Base-by-base conservation (phyloP, 1,140 invertebrate genomes). In the Carcinoscorpius rotundicauda region DNA sequence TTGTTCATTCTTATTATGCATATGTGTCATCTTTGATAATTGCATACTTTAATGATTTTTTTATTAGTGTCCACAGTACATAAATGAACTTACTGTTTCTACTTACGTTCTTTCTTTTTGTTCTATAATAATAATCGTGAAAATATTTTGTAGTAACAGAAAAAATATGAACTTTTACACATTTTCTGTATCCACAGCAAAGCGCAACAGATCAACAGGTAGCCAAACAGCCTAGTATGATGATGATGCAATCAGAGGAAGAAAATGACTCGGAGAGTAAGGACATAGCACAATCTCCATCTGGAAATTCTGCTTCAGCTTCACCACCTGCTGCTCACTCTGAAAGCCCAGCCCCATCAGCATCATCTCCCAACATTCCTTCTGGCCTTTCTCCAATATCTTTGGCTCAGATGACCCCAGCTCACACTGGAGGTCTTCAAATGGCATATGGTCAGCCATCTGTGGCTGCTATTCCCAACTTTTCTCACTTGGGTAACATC, bases 351-450 rank as follows among this genome's bases (percentile, higher is more conserved):
- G 51, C 64, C 65, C 55, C 65, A 60, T 58, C 60, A 62, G 59
- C 59, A 58, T 11, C 66, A 64, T 59, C 66, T 63, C 50, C 60
- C 60, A 60, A 62, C 64, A 11, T 64, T 62, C 66, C 63, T 62
- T 62, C 63, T 58, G 62, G 60, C 51, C 64, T 63, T 49, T 67
- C 66, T 50, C 60, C 66, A 56, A 67, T 67, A 63, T 50, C 62
- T 11, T 67, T 64, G 61, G 66, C 66, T 52, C 66, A 67, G 63
- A 62, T 64, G 53, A 64, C 66, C 50, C 63, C 64, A 51, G 66
- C 66, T 60, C 66, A 67, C 59, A 60, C 66, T 52, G 66, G 66
- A 11, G 66, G 64, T 6, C 58, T 29, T 29, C 29, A 29, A 29
- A 29, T 29, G 29, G 29, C 29, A 29, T 29, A 29, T 29, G 29